Percentiles rank a stretch among this genome's conserved stretches.
phyloP scores from a whole-genome alignment of 2,797 vertebrate species.

The Pseudomugil gertrudae region DNA sequence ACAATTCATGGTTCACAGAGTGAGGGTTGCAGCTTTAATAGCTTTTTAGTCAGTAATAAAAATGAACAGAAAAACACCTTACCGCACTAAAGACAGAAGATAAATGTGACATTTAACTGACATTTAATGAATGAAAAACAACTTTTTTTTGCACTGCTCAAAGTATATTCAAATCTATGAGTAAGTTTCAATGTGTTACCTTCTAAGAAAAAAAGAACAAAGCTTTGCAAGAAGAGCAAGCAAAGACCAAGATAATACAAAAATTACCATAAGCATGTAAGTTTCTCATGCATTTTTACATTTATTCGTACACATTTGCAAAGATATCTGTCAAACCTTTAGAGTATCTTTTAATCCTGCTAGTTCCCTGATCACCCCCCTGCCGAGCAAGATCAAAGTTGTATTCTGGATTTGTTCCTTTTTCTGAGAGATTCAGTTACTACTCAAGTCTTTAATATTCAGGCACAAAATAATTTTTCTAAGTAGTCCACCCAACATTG shows the following conservation, averaged over 20 bases:
- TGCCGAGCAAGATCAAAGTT: not conserved
- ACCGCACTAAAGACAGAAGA: not conserved
- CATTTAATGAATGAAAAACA: too few species aligned
- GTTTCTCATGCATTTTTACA: conserved; percentile 1
- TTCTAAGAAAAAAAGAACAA: not conserved
- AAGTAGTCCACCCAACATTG: conserved; percentile 17
- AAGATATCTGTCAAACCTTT: not conserved
- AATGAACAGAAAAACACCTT: not conserved
- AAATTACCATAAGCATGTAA: not conserved
- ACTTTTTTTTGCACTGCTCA: not conserved
- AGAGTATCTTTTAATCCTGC: not conserved
- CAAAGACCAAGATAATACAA: not conserved
- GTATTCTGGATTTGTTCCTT: conserved; percentile 6
- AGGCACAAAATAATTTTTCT: conserved; percentile 8
- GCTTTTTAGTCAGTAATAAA: conserved; percentile 19
- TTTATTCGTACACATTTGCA: not conserved
- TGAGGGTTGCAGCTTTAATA: conserved; percentile 17
- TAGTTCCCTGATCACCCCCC: not conserved
- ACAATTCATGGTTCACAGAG: conserved; percentile 30
- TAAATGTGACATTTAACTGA: not conserved
- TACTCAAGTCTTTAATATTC: conserved; percentile 26
- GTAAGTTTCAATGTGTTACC: not conserved
- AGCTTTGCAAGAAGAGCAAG: not conserved
- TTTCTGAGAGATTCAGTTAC: conserved; percentile 14
- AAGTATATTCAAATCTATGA: not conserved